phyloP scores from a whole-genome alignment of 2,888 invertebrate genomes.

The Panopea generosa region DNA sequence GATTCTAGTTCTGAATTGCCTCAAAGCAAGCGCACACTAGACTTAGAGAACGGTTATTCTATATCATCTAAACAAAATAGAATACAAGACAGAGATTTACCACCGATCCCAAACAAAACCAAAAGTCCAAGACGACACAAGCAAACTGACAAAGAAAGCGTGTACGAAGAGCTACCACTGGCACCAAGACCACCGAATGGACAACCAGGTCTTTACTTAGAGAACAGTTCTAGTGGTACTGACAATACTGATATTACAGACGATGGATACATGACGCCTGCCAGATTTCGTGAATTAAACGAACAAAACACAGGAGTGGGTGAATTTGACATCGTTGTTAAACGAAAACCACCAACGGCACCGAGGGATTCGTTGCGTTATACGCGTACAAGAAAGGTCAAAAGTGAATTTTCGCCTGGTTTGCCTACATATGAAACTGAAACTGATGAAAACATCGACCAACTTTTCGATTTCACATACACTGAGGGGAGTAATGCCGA shows the following conservation, averaged over 20 bases:
- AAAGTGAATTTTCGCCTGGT: slow-evolving; percentile 60
- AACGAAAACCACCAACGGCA: slow-evolving; percentile 72
- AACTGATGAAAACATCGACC: slow-evolving; percentile 64
- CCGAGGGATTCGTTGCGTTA: slow-evolving; percentile 62
- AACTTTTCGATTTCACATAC: slow-evolving; percentile 64
- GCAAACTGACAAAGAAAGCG: slow-evolving; percentile 64
- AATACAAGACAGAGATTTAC: slow-evolving; percentile 75
- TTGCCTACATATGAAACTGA: slow-evolving; percentile 39
- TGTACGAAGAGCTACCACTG: slow-evolving; percentile 78
- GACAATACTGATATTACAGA: slow-evolving; percentile 47
- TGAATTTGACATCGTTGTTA: slow-evolving; percentile 60
- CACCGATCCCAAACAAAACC: slow-evolving; percentile 74
- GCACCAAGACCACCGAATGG: slow-evolving; percentile 73
- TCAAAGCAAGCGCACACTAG: slow-evolving; percentile 34
- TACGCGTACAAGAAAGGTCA: slow-evolving; percentile 60
- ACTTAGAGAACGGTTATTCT: slow-evolving; percentile 50
- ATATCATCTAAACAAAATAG: slow-evolving; percentile 24
- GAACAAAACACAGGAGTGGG: slow-evolving; percentile 30
- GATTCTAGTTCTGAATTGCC: not conserved
- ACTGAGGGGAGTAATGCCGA: not conserved
- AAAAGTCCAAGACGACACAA: slow-evolving; percentile 29
- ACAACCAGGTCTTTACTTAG: not conserved
- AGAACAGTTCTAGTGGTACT: slow-evolving; percentile 16
- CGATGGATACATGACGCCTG: slow-evolving; percentile 80
- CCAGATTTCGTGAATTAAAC: slow-evolving; percentile 61